These are phyloP conservation scores for Spermophilus dauricus DNA, from an alignment of 2,113 vertebrate genomes.

Conservation along the genomic window DNA sequence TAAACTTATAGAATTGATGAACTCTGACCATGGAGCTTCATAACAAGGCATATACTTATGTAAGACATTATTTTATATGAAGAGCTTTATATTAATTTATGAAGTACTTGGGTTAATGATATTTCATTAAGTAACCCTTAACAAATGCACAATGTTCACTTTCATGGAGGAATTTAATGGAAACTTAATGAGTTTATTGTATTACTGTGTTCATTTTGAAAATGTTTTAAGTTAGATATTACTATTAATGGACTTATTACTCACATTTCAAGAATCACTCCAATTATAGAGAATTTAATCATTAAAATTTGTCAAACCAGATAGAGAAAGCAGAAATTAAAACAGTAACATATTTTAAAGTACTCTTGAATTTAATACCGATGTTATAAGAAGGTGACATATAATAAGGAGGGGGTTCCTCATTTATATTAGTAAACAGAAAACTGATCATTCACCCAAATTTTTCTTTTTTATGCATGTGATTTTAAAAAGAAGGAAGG, in stretches of 20 bases:
- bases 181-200: slow-evolving; percentile 78
- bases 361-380: slow-evolving; percentile 25
- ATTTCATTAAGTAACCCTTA: slow-evolving; percentile 81
- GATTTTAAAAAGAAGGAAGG: neutral
- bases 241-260: slow-evolving; percentile 76
- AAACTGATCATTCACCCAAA: neutral
- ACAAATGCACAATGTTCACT: slow-evolving; percentile 80
- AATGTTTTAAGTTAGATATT: slow-evolving; percentile 76
- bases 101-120: slow-evolving; percentile 77
- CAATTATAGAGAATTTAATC: slow-evolving; percentile 68
- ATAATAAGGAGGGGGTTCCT: slow-evolving; percentile 16
- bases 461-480: neutral
- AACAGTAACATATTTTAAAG: slow-evolving; percentile 55
- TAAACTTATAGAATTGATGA: slow-evolving; percentile 63
- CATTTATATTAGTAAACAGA: slow-evolving; percentile 38
- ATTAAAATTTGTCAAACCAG: slow-evolving; percentile 30
- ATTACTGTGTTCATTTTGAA: slow-evolving; percentile 77
- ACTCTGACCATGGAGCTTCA: slow-evolving; percentile 50
- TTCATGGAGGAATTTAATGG: slow-evolving; percentile 72
- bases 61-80: slow-evolving; percentile 67
- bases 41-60: slow-evolving; percentile 63
- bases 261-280: slow-evolving; percentile 64
- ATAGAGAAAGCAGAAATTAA: slow-evolving; percentile 32
- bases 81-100: slow-evolving; percentile 80
- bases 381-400: slow-evolving; percentile 8